Evolutionary conservation across 2,113 vertebrate species (phyloP), one percentile per base, ranked within the genome.

Genomic region (Pithys albifrons): DNA sequence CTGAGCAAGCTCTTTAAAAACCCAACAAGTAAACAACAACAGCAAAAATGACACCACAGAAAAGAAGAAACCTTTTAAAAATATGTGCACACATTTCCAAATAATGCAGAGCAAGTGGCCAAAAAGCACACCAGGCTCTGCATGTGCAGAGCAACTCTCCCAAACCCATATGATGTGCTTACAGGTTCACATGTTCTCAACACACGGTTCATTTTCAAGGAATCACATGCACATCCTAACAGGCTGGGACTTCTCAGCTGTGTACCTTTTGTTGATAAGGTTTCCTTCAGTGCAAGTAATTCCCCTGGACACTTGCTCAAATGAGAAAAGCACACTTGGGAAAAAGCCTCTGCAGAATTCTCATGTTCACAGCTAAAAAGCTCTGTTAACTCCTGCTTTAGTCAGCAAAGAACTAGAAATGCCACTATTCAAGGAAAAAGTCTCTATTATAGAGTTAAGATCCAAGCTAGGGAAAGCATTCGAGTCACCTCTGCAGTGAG

Each of bases 331-430:
- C 23, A 74, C 81, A 77, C 83, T 55, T 43, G 51, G 64, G 87
- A 74, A 72, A 69, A 92, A 66, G 49, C 29, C 52, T 61, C 20
- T 48, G 23, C 67, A 76, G 75, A 88, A 55, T 65, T 70, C 69
- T 86, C 1, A 0, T 7, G 29, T 24, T 91, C 80, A 69, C 72
- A 73, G 35, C 2, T 73, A 64, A 85, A 93, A 59, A 90, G 57
- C 67, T 71, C 39, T 82, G 71, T 78, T 88, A 95, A 65, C 52
- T 79, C 58, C 86, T 35, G 58, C 79, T 91, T 88, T 57, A 88
- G 71, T 93, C 73, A 93, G 80, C 76, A 84, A 80, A 95, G 45
- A 52, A 46, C 39, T 76, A 83, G 39, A 69, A 86, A 91, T 55
- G 18, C 28, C 49, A 57, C 22, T 76, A 64, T 29, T 55, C 20